Evolutionary conservation across 2,113 vertebrate genomes (phyloP).

Genomic region (Sphaerodactylus townsendi): DNA sequence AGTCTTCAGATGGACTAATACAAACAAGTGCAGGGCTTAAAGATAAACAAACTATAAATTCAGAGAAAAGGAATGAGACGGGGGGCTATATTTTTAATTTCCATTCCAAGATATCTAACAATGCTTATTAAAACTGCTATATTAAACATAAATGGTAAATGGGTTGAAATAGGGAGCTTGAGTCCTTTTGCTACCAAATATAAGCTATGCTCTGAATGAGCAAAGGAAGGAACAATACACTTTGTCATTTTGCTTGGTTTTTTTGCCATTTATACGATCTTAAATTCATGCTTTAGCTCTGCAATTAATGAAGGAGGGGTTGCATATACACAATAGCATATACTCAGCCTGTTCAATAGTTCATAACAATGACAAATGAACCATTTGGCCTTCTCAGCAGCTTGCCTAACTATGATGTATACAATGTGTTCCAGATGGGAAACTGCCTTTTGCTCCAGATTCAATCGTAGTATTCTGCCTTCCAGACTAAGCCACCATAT

Average conservation of each 20-base stretch:
- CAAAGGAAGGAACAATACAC: not conserved
- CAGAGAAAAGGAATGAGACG: constrained; percentile 40
- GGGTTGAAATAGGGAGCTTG: not conserved
- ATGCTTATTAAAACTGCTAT: constrained; percentile 33
- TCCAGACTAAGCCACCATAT: not conserved
- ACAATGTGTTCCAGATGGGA: constrained; percentile 51
- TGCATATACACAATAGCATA: not conserved
- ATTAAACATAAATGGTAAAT: not conserved
- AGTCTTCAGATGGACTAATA: not conserved
- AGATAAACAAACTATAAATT: constrained; percentile 52
- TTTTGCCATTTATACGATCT: not conserved
- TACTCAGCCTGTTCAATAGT: constrained; percentile 42
- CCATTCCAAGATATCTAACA: constrained; percentile 42
- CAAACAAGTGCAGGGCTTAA: not conserved
- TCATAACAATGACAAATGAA: constrained; percentile 36
- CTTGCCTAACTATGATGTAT: constrained; percentile 35
- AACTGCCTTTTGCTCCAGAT: constrained; percentile 14
- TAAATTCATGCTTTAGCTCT: not conserved
- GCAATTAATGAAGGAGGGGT: not conserved
- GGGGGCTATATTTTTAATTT: constrained; percentile 14
- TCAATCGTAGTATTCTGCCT: not conserved
- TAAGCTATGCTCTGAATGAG: not conserved
- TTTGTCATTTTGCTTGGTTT: not conserved
- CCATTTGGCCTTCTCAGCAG: constrained; percentile 26
- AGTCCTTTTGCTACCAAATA: not conserved